A percentile compares a stretch with the other conserved stretches of the same genome.
These are phyloP conservation scores for Pogonognathellus flavescens DNA, from an alignment of 1,140 invertebrate genomes.

Conservation along the genomic window DNA sequence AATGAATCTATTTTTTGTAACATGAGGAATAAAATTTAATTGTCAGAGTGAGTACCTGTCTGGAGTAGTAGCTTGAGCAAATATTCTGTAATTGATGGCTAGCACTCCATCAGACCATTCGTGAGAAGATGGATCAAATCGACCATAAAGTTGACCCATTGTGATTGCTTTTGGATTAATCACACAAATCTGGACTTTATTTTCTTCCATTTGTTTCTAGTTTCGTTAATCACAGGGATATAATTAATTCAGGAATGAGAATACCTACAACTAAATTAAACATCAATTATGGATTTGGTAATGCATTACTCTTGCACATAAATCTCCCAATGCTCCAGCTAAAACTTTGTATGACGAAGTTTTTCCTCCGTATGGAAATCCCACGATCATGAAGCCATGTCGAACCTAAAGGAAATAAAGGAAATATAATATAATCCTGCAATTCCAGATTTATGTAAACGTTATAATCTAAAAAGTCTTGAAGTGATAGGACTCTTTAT, in stretches of 20 bases:
- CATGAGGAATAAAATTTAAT: background rate
- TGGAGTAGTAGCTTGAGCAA: conserved; percentile 84
- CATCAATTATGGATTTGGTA: too few species aligned
- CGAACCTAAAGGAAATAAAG: conserved; percentile 70
- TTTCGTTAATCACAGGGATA: conserved; percentile 53
- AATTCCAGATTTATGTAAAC: too few species aligned
- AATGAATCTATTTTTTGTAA: background rate
- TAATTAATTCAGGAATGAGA: too few species aligned
- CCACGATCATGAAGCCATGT: conserved; percentile 91
- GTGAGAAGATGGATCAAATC: conserved; percentile 94
- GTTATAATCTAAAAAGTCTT: too few species aligned
- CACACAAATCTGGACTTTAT: conserved; percentile 88
- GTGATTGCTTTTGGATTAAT: conserved; percentile 98
- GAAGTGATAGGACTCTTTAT: too few species aligned
- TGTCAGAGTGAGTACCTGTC: conserved; percentile 73
- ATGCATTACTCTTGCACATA: conserved; percentile 81
- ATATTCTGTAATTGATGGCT: conserved; percentile 90
- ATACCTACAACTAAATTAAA: too few species aligned
- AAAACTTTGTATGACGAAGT: conserved; percentile 83
- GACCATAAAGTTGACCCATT: conserved; percentile 94
- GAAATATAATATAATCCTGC: too few species aligned
- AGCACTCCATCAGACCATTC: conserved; percentile 95
- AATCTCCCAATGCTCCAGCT: conserved; percentile 81
- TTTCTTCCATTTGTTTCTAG: conserved; percentile 83
- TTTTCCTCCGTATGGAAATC: conserved; percentile 91